A percentile compares a stretch with the other conserved stretches of the same genome.
phyloP scores from a whole-genome alignment of 2,113 vertebrate species.

The Carlito syrichta region DNA sequence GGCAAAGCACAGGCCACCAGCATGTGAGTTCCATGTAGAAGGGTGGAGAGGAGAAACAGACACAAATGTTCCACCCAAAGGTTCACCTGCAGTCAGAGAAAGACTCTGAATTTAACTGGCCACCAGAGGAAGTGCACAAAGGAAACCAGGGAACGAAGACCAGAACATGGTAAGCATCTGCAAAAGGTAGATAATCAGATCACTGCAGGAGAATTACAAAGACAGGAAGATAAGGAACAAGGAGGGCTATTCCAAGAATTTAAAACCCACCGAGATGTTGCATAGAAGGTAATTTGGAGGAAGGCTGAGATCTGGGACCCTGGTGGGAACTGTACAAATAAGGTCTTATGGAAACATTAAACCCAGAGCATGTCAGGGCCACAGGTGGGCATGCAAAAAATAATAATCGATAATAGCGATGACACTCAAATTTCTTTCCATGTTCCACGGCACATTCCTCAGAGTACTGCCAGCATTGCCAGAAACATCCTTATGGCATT shows the following conservation, averaged over 20 bases:
- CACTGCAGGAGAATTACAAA: not conserved
- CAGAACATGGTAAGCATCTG: rapidly evolving
- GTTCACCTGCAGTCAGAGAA: no score
- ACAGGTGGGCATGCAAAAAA: not conserved
- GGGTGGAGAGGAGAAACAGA: not conserved
- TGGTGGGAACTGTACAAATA: constrained; percentile 34
- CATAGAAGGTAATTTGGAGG: not conserved
- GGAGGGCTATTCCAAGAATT: not conserved
- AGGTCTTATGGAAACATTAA: constrained; percentile 50
- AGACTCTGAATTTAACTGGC: rapidly evolving
- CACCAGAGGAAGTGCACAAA: not conserved
- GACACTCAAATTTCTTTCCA: constrained; percentile 9
- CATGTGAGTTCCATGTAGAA: rapidly evolving
- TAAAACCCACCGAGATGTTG: constrained; percentile 15
- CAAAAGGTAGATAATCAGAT: not conserved
- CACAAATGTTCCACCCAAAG: not conserved
- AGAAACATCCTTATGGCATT: rapidly evolving
- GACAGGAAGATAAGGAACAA: not conserved
- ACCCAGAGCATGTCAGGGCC: not conserved
- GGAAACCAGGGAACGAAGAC: rapidly evolving
- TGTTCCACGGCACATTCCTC: not conserved
- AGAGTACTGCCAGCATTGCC: not conserved
- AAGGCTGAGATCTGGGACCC: constrained; percentile 1
- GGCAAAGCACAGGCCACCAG: rapidly evolving
- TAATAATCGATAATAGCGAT: constrained; percentile 13